Conservation (phyloP, 2,797 vertebrate genomes). For the Tokudaia muenninki region DNA sequence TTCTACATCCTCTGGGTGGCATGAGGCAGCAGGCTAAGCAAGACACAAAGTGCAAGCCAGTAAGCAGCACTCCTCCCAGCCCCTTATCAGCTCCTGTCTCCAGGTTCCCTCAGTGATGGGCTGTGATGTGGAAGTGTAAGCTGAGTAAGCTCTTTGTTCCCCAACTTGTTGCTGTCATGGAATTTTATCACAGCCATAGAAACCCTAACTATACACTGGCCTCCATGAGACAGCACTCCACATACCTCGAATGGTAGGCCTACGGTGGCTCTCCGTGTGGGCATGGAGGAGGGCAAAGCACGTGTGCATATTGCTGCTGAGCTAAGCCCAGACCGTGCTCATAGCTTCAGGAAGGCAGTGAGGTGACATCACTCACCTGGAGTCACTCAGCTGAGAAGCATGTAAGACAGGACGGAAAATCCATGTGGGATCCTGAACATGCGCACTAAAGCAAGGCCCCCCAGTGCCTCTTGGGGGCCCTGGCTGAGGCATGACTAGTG, state of each 20-base stretch:
- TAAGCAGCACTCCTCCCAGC: background rate
- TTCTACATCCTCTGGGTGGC: background rate
- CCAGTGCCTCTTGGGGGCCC: fast-evolving
- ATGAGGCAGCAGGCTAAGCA: background rate
- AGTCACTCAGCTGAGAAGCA: background rate
- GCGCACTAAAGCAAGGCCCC: fast-evolving
- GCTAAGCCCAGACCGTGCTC: background rate
- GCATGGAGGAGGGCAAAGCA: background rate
- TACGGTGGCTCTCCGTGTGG: background rate
- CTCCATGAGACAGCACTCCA: background rate
- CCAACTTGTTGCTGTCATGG: too few species aligned
- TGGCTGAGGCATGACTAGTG: background rate
- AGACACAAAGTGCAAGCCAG: background rate
- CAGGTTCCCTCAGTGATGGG: background rate
- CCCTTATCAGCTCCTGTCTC: background rate
- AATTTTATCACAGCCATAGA: background rate
- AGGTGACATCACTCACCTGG: background rate
- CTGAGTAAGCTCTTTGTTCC: background rate
- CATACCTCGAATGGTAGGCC: too few species aligned
- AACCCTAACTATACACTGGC: background rate
- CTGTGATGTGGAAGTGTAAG: too few species aligned
- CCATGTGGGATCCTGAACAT: fast-evolving
- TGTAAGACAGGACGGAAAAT: background rate
- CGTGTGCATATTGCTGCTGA: background rate
- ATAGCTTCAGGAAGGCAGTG: background rate